Evolutionary conservation across 2,888 invertebrate species (phyloP).

Genomic region (Bugula neritina): DNA sequence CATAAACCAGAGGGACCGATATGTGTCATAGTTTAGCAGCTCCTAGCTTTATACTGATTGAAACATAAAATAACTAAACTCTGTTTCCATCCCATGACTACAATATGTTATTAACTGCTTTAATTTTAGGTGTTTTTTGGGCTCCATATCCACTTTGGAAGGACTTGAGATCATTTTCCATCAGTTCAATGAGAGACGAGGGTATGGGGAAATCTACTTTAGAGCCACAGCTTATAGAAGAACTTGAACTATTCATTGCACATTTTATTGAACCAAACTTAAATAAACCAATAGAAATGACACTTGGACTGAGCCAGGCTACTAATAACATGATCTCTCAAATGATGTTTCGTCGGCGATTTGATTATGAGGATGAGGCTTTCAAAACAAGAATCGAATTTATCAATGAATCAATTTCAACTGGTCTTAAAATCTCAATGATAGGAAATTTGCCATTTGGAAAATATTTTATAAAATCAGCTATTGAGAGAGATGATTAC

Average conservation of each 20-base stretch:
- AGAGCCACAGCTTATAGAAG: not conserved
- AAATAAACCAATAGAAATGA: not conserved
- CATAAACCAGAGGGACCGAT: too few relatives aligned
- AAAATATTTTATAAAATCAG: not conserved
- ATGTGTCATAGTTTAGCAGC: too few relatives aligned
- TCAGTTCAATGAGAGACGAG: constrained; percentile 13
- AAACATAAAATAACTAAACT: too few relatives aligned
- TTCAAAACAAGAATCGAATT: not conserved
- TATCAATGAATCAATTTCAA: not conserved
- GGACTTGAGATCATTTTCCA: not conserved
- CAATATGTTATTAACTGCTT: too few relatives aligned
- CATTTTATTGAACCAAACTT: constrained; percentile 1
- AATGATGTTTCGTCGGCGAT: not conserved
- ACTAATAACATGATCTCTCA: constrained; percentile 1
- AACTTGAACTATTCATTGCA: not conserved
- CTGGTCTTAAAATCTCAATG: not conserved
- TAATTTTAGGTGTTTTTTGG: constrained; percentile 11
- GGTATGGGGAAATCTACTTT: constrained; percentile 17
- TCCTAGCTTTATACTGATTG: too few relatives aligned
- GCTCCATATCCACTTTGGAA: constrained; percentile 26
- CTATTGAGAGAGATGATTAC: not conserved
- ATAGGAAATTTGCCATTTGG: not conserved
- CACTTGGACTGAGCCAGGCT: not conserved
- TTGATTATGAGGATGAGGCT: constrained; percentile 18
- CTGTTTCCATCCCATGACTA: too few relatives aligned